Conservation (phyloP, 2,113 vertebrate species). For the Hyperoodon ampullatus region DNA sequence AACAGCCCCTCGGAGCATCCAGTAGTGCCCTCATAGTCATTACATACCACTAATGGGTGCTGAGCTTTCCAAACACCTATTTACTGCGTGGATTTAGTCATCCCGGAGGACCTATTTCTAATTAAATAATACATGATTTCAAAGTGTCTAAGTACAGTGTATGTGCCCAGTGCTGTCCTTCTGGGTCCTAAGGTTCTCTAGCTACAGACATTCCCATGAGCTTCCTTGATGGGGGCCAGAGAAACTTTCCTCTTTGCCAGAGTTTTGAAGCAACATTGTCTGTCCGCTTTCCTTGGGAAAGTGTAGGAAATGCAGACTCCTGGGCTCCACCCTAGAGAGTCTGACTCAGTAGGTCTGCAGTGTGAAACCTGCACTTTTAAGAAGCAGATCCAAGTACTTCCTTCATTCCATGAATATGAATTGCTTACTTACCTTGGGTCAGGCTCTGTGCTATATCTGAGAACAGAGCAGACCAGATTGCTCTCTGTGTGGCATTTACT, state of each 20-base stretch:
- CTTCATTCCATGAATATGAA: background rate
- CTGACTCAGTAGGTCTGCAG: background rate
- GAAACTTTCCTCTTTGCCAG: background rate
- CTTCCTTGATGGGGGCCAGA: background rate
- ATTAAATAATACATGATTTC: conserved; percentile 73
- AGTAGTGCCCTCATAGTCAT: conserved; percentile 56
- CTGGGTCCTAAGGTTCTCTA: conserved; percentile 30
- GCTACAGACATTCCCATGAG: background rate
- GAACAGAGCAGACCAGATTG: background rate
- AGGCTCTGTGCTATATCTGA: background rate
- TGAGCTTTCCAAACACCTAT: conserved; percentile 72
- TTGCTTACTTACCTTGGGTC: accelerated
- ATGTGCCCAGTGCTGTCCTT: background rate
- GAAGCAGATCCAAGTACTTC: background rate
- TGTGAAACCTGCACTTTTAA: background rate
- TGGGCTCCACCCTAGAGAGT: background rate
- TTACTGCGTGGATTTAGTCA: conserved; percentile 80
- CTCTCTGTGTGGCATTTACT: background rate
- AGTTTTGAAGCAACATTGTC: background rate
- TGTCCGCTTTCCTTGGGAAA: background rate
- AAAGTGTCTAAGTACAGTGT: conserved; percentile 45
- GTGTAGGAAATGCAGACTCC: background rate
- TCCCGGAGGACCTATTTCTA: conserved; percentile 75
- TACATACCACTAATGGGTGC: conserved; percentile 76
- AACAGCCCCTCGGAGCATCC: conserved; percentile 54